Conservation (phyloP, 1,140 invertebrate species). For the Brachionus rubens region DNA sequence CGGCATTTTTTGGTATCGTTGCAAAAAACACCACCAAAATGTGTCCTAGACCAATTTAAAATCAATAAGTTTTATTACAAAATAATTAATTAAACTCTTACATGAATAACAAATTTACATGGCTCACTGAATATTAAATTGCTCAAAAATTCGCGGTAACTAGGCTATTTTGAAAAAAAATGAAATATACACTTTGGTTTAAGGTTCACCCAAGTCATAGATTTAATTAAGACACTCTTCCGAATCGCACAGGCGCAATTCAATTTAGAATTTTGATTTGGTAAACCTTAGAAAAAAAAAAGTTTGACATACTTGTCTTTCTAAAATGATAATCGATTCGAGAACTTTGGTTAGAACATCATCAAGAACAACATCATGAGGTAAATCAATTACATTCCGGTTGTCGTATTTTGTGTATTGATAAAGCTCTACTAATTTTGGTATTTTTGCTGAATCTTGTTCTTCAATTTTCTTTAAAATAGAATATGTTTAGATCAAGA, state of each 20-base stretch:
- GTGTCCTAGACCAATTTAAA: too few species aligned
- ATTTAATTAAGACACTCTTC: too few species aligned
- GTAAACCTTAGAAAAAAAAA: too few species aligned
- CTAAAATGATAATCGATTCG: neutral
- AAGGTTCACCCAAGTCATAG: too few species aligned
- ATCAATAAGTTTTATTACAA: too few species aligned
- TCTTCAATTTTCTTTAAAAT: constrained; percentile 17
- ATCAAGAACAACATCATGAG: constrained; percentile 6
- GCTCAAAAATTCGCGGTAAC: neutral
- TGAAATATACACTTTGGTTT: neutral
- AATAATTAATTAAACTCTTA: neutral
- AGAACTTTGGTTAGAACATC: constrained; percentile 1
- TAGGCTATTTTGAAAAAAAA: neutral
- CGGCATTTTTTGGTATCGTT: constrained; percentile 16
- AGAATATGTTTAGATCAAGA: neutral
- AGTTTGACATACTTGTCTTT: constrained; percentile 31
- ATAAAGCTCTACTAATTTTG: constrained; percentile 29
- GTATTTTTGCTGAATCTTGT: constrained; percentile 3
- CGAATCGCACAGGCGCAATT: too few species aligned
- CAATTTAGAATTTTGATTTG: too few species aligned
- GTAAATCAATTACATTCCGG: neutral
- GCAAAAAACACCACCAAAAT: constrained; percentile 36
- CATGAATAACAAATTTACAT: constrained; percentile 32
- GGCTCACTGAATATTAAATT: neutral
- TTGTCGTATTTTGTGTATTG: constrained; percentile 30